Evolutionary conservation across 2,888 invertebrate genomes (phyloP), one percentile per base, ranked within the genome.

Genomic region (Griposia aprilina): DNA sequence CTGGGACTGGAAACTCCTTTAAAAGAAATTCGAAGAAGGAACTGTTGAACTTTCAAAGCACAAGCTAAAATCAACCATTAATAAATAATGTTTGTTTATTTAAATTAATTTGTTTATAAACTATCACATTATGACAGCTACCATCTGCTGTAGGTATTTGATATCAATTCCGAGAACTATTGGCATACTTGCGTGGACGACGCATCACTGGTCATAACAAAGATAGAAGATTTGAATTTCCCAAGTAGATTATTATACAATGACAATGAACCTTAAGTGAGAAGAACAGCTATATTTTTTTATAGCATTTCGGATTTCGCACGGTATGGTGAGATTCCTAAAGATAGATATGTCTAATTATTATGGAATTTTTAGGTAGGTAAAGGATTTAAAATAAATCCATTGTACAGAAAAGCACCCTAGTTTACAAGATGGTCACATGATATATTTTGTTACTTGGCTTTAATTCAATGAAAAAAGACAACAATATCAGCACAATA

Each of bases 161-260:
- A 70, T 85, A 70, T 70, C 74, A 63, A 70, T 84, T 85, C 84
- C n/a, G 66, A 73, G 83, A 84, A 74, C 55, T 72, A 82, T 74
- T 83, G 62, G 70, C 67, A 63, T 66, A 57, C 52, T 8, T 17
- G 20, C n/a, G 50, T 52, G 55, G 50, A 52, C 68, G 57, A 63
- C 60, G 77, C 67, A 81, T 74, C 41, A 74, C 20, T 67, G 23
- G 55, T 41, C 65, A 75, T 50, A 78, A 75, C 69, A 80, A 80
- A 74, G 65, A 72, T 72, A 78, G 36, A 57, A 45, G 65, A 66
- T 68, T 75, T 23, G 15, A 67, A 69, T 69, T 78, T 70, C 60
- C 13, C 41, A 75, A 71, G 74, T 45, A 68, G 73, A 68, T 72
- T 52, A 70, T 65, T 59, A 59, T 26, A 78, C 77, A 87, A 80